Base-by-base conservation (phyloP, 2,113 vertebrate genomes). In the Bujurquina vittata region DNA sequence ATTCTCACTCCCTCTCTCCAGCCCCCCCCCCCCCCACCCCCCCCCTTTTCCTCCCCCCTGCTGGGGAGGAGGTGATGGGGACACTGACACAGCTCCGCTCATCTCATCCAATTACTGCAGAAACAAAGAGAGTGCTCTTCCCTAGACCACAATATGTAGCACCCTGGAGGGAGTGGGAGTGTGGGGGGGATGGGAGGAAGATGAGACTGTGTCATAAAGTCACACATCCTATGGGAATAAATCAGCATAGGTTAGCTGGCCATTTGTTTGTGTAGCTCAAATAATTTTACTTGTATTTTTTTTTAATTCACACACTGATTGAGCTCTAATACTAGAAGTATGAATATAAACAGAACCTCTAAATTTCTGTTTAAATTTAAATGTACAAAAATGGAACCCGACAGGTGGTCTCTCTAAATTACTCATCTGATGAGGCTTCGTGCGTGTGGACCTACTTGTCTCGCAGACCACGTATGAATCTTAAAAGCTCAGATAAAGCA, bases 51-150 rank as follows among this genome's bases (percentile, higher is more conserved):
- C 84, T 87, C 87, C 88, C 69, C 89, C 91, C 89, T 77, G 87
- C 91, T 43, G 91, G 84, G 89, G 88, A 91, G 90, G 89, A 80
- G 94, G 93, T 93, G 93, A 93, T 86, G 74, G 84, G 87, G 90
- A 93, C 92, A 90, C 91, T 88, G 93, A 92, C 93, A 93, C 88
- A 75, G 82, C 88, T 93, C 88, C 43, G 88, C 90, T 92, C 91
- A 91, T 92, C 93, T 92, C 91, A 87, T 90, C 93, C 93, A 95
- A 94, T 95, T 94, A 94, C 92, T 77, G 80, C 81, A 84, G 92
- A 93, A 91, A 94, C 92, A 93, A 94, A 94, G 90, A 91, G 87
- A 88, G 81, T 29, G 84, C 91, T 89, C 85, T 89, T 89, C 78
- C 77, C 83, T 20, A n/a, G 83, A 82, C 89, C 74, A 80, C 43